Evolutionary conservation across 1,140 invertebrate species (phyloP), one percentile per base, ranked within the genome.

Genomic region (Drosophila trapezifrons): DNA sequence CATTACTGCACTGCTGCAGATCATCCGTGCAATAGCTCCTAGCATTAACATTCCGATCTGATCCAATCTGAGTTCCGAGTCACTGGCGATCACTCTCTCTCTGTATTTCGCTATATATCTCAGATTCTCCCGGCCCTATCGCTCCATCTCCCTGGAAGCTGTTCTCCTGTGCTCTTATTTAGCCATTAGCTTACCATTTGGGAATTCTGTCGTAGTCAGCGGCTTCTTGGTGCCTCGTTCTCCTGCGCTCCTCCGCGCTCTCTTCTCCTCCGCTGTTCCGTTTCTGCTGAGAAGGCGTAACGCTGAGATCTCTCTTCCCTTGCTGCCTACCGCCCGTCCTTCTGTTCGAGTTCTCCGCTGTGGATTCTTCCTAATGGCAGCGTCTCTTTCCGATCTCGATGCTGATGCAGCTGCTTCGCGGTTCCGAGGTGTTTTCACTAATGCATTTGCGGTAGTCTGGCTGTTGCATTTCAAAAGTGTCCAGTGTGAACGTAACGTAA

Each of bases 271-370:
- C 20, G 7, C 64, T 35, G 17, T 51, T n/a, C 15, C 29, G 40
- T 55, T 85, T 82, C 43, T 79, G 83, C 76, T 76, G 84, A 82
- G 82, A 54, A 87, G 59, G 75, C 82, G 83, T 76, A 65, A 83
- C 62, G 58, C 54, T 72, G 54, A 67, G 69, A 81, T 81, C 56
- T 58, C 67, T 63, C 71, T 52, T 15, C 29, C 40, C n/a, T 12
- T 37, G 42, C n/a, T 18, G 40, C 20, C 27, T 43, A 42, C 46
- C 54, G 25, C n/a, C 17, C 40, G 22, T 10, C 9, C 64, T 56
- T 67, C 49, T 63, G 27, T 54, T 37, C 37, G 38, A 40, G 27
- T 32, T 37, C 54, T 59, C 45, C n/a, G 55, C 43, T 59, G 17
- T 27, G 37, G 52, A 52, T 43, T 66, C 35, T 20, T 58, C 20